Percentiles rank a stretch among this genome's conserved stretches.
Conservation (phyloP, 2,797 vertebrate genomes). For the Capromys pilorides region DNA sequence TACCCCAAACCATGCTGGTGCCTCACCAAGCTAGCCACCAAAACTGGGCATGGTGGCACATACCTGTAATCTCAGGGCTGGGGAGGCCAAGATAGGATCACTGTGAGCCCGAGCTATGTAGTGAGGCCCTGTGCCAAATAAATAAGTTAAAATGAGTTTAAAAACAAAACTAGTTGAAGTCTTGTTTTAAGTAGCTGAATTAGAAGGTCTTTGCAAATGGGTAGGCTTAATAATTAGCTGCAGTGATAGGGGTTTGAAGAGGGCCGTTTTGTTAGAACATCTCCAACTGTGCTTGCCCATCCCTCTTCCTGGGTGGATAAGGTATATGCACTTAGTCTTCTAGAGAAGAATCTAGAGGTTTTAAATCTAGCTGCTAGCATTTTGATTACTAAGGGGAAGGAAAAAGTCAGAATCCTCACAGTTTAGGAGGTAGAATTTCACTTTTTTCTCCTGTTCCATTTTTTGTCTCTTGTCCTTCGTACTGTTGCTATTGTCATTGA, state of each 20-base stretch:
- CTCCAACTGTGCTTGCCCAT: background rate
- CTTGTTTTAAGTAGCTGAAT: background rate
- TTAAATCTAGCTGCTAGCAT: background rate
- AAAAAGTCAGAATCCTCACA: background rate
- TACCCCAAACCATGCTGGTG: too few relatives aligned
- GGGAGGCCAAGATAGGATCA: too few relatives aligned
- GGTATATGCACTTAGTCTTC: background rate
- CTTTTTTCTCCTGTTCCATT: background rate
- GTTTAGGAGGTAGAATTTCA: background rate
- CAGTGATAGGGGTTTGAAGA: background rate
- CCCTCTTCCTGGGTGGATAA: background rate
- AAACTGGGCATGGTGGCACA: too few relatives aligned
- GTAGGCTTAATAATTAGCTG: background rate
- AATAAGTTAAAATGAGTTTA: background rate
- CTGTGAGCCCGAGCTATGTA: too few relatives aligned
- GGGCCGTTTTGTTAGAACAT: background rate
- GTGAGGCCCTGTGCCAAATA: too few relatives aligned
- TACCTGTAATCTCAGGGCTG: too few relatives aligned
- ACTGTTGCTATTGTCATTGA: background rate
- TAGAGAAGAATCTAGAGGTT: background rate
- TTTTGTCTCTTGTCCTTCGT: background rate
- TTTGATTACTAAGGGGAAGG: background rate
- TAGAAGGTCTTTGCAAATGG: background rate
- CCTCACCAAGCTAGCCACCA: too few relatives aligned
- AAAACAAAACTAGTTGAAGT: background rate